Base-by-base conservation (phyloP, 2,113 vertebrate genomes). In the Hiodon tergisus region DNA sequence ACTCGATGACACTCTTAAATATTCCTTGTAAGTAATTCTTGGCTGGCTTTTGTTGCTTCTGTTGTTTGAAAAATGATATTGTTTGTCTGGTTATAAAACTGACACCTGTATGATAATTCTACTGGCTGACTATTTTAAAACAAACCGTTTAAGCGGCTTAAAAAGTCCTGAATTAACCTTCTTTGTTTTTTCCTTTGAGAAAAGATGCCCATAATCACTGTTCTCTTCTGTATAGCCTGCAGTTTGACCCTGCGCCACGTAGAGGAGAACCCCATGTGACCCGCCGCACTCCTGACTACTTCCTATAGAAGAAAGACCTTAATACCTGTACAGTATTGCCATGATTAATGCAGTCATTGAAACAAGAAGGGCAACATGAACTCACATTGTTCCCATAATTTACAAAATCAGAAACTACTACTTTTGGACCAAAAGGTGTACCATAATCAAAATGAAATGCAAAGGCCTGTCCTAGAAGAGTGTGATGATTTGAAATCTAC, bases 1-100 rank as follows among this genome's bases (percentile, higher is more conserved):
- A 87, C 95, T 99, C 79, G 96, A 99, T 82, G 96, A 99, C 88
- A 99, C 97, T 71, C 88, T 98, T 85, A 99, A 99, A 91, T 99
- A 98, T 81, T 98, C 97, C 84, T 98, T 99, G 97, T 99, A 94
- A 94, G 97, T 97, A 81, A 65, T 5, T 48, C 10, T 57, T 59
- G 67, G 2, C 4, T 51, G 31, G 31, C 31, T 31, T 31, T 31
- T 31, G 31, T 31, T 31, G 1, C 31, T 31, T 31, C 31, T 31
- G 31, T 31, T 31, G 31, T 31, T 31, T 2, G 31, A 31, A 31
- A 31, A 31, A 31, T 31, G 0, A 31, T 31, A 31, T 31, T 31
- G 31, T 31, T 31, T 31, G 31, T 31, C 31, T 31, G 31, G 31
- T 31, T 31, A 31, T 31, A 31, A 31, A 31, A 31, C 31, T 31